A percentile compares a stretch with the other conserved stretches of the same genome.
These are phyloP conservation scores for Teleogryllus occipitalis DNA, from an alignment of 1,140 invertebrate genomes.

Conservation along the genomic window DNA sequence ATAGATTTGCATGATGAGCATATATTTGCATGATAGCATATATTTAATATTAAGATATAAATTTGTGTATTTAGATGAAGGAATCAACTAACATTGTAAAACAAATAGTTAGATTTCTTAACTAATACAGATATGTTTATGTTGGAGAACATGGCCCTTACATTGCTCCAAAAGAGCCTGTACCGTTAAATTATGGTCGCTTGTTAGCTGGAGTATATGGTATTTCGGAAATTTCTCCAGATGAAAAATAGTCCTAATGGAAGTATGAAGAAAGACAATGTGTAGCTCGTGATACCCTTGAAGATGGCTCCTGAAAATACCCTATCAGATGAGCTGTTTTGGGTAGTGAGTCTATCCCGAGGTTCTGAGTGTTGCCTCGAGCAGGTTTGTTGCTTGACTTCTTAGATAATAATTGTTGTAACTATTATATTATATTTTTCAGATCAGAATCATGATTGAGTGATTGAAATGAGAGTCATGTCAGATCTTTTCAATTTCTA, in stretches of 20 bases:
- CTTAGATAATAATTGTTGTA: no score
- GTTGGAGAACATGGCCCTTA: slow-evolving; percentile 65
- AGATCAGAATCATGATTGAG: no score
- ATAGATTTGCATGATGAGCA: no score
- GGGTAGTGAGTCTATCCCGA: not conserved
- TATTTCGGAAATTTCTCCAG: slow-evolving; percentile 46
- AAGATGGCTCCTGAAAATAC: not conserved
- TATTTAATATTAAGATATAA: slow-evolving; percentile 14
- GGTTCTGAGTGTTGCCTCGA: not conserved
- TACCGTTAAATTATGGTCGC: slow-evolving; percentile 45
- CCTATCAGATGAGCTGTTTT: not conserved
- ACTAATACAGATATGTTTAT: slow-evolving; percentile 59
- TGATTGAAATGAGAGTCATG: no score
- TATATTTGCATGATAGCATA: not conserved
- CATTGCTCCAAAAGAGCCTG: slow-evolving; percentile 51
- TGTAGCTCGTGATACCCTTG: not conserved
- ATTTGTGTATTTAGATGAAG: not conserved
- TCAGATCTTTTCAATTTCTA: no score
- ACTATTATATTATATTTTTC: no score
- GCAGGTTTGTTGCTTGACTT: not conserved
- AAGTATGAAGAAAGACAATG: not conserved
- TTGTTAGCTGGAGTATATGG: slow-evolving; percentile 66
- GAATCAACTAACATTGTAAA: not conserved
- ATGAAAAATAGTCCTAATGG: slow-evolving; percentile 23
- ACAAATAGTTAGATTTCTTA: slow-evolving; percentile 31